Evolutionary conservation across 1,140 invertebrate species (phyloP).

Genomic region (Medauroidea extradentata): DNA sequence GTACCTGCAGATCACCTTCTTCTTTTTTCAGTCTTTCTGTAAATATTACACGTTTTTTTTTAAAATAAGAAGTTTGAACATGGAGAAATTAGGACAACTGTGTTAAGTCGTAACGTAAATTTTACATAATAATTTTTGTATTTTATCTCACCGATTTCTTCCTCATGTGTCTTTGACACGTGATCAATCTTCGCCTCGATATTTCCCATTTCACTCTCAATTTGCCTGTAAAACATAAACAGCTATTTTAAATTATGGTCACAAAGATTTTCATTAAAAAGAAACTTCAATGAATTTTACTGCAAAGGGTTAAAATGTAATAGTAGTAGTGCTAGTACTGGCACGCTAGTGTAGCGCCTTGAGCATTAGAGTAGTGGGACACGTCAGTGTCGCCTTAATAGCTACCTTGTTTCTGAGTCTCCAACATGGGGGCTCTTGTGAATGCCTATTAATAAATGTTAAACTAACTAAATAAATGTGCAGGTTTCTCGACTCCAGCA

Average conservation of each 20-base stretch:
- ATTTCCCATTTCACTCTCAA: slow-evolving; percentile 43
- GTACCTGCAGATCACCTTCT: slow-evolving; percentile 4
- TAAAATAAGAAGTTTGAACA: not conserved
- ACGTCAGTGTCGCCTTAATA: too few species aligned
- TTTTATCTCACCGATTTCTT: slow-evolving; percentile 34
- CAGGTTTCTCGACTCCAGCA: too few species aligned
- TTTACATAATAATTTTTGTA: not conserved
- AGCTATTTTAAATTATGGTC: not conserved
- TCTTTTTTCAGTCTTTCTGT: slow-evolving; percentile 9
- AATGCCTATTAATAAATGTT: too few species aligned
- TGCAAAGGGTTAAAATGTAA: too few species aligned
- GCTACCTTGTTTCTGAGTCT: too few species aligned
- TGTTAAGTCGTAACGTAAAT: too few species aligned
- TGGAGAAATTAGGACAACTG: too few species aligned
- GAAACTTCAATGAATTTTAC: not conserved
- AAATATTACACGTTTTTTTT: not conserved
- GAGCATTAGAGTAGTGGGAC: too few species aligned
- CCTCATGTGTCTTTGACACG: slow-evolving; percentile 32
- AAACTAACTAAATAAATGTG: too few species aligned
- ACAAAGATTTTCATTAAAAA: not conserved
- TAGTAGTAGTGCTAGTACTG: too few species aligned
- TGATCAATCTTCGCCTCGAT: slow-evolving; percentile 39
- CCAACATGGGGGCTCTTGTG: too few species aligned
- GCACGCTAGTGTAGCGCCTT: too few species aligned
- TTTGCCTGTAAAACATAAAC: slow-evolving; percentile 22